Evolutionary conservation across 2,888 invertebrate genomes (phyloP).

Genomic region (Zygogramma bicolorata): DNA sequence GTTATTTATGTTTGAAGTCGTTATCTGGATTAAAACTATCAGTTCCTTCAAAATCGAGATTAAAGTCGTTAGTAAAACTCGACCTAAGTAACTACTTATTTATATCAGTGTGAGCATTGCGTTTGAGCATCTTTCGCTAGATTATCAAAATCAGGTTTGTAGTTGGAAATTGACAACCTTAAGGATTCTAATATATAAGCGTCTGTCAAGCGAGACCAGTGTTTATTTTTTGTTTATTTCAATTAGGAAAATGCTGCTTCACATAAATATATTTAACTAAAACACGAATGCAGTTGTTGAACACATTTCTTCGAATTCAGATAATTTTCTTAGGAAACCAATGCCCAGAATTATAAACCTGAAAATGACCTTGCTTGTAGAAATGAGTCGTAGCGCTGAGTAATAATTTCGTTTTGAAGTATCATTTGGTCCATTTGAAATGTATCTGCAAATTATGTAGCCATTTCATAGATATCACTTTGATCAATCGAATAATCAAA

Average conservation of each 20-base stretch:
- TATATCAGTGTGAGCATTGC: no score
- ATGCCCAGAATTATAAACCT: conserved; percentile 19
- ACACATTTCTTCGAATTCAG: conserved; percentile 11
- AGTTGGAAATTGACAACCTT: no score
- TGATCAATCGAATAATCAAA: conserved; percentile 51
- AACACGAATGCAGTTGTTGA: not conserved
- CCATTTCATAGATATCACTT: conserved; percentile 47
- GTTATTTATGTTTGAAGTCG: no score
- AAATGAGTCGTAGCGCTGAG: conserved; percentile 1
- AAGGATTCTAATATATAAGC: no score
- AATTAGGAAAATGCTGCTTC: not conserved
- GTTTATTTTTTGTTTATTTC: not conserved
- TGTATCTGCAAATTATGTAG: conserved; percentile 6
- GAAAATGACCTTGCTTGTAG: not conserved
- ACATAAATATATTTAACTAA: not conserved
- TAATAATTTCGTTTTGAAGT: not conserved
- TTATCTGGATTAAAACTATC: no score
- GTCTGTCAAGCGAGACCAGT: no score
- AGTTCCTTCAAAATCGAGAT: no score
- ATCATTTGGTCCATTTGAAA: conserved; percentile 11
- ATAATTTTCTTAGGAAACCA: conserved; percentile 27
- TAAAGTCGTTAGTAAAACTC: no score
- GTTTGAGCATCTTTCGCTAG: no score
- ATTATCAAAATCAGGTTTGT: no score
- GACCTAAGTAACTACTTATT: no score